A percentile compares a stretch with the other conserved stretches of the same genome.
phyloP scores from a whole-genome alignment of 2,797 vertebrate genomes.

The Enteromius trimaculatus region DNA sequence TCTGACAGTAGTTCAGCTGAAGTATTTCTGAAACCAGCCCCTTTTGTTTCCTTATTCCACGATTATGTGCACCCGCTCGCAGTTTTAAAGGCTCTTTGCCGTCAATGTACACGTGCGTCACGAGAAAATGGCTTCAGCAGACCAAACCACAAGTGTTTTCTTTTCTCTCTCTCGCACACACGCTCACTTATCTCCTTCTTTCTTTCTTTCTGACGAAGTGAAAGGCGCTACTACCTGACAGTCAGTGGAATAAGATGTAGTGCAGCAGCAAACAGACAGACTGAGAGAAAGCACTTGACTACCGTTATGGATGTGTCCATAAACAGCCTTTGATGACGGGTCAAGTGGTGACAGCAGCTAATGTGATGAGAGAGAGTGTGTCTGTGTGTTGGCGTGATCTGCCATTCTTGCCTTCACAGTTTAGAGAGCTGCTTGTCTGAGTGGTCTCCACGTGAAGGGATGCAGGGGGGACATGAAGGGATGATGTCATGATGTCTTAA shows the following conservation, averaged over 20 bases:
- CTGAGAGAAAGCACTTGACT: constrained; percentile 52
- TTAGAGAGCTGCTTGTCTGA: constrained; percentile 55
- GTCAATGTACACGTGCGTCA: constrained; percentile 71
- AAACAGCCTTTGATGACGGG: constrained; percentile 53
- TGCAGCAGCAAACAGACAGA: constrained; percentile 41
- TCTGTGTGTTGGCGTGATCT: constrained; percentile 32
- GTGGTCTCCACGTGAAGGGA: constrained; percentile 53
- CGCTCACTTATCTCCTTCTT: constrained; percentile 33
- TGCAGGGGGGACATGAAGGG: constrained; percentile 1
- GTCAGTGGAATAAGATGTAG: constrained; percentile 45
- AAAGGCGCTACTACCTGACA: constrained; percentile 51
- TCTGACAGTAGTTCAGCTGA: constrained; percentile 75
- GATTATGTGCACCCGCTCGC: constrained; percentile 74
- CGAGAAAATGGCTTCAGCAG: constrained; percentile 78
- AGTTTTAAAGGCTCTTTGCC: constrained; percentile 69
- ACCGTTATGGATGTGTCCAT: constrained; percentile 44
- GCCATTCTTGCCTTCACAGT: constrained; percentile 40
- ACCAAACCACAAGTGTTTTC: constrained; percentile 67
- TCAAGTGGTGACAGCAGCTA: constrained; percentile 42
- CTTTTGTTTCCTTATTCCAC: constrained; percentile 77
- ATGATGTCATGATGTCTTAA: constrained; percentile 62
- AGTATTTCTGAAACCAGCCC: constrained; percentile 67
- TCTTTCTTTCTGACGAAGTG: constrained; percentile 42
- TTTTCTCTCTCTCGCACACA: constrained; percentile 32
- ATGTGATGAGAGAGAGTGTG: constrained; percentile 34